Percentiles rank a stretch among this genome's conserved stretches.
Evolutionary conservation across 23 tunicate genomes (phyloP).

Genomic region (Ciona savignyi): DNA sequence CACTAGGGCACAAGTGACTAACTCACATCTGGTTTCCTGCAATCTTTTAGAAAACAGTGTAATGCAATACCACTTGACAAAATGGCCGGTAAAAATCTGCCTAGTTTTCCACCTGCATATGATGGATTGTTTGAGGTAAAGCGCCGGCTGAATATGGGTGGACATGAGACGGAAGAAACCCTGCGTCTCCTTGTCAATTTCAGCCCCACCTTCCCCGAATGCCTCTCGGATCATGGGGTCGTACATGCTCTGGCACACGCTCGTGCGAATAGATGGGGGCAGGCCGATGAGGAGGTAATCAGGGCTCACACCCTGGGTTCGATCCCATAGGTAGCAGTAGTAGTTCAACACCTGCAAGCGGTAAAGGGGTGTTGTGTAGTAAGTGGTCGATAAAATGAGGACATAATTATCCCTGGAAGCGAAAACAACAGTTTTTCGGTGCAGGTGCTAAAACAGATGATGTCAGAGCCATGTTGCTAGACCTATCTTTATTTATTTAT

Average conservation of each 20-base stretch:
- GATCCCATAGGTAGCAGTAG: slow-evolving; percentile 39
- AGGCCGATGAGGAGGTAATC: slow-evolving; percentile 16
- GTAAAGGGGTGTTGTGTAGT: not conserved
- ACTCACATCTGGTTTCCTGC: too few relatives aligned
- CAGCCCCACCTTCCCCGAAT: not conserved
- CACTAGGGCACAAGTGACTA: too few relatives aligned
- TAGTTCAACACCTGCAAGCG: slow-evolving; percentile 20
- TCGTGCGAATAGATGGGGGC: slow-evolving; percentile 15
- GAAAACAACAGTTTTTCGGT: too few relatives aligned
- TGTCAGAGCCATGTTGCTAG: not conserved
- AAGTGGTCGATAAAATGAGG: too few relatives aligned
- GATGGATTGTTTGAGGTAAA: slow-evolving; percentile 10
- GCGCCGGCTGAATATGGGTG: slow-evolving; percentile 13
- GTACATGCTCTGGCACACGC: slow-evolving; percentile 40
- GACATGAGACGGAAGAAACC: slow-evolving; percentile 30
- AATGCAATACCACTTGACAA: too few relatives aligned
- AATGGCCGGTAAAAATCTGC: not conserved
- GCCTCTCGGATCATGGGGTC: slow-evolving; percentile 24
- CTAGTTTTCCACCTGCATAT: slow-evolving; percentile 25
- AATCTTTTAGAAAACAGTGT: too few relatives aligned
- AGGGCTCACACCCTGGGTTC: slow-evolving; percentile 37
- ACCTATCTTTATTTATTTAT: too few relatives aligned
- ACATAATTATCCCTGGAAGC: too few relatives aligned
- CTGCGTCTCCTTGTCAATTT: slow-evolving; percentile 10
- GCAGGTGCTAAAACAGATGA: not conserved